A percentile compares a stretch with the other conserved stretches of the same genome.
Evolutionary conservation across 2,113 vertebrate species (phyloP).

Genomic region (Hydrolagus affinis): DNA sequence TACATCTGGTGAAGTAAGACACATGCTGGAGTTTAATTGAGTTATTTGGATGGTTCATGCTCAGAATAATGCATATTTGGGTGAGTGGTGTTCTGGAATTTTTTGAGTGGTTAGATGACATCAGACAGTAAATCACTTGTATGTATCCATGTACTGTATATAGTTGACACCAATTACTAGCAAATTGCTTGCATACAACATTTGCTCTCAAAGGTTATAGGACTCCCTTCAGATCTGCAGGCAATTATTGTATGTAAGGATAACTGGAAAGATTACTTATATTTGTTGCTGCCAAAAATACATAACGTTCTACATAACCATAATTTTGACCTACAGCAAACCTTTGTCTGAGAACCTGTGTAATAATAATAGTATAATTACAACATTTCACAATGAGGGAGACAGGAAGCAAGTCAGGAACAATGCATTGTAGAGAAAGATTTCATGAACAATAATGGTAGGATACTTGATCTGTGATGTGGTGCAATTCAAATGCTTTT

Average conservation of each 20-base stretch:
- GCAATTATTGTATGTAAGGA: slow-evolving; percentile 13
- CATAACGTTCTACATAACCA: neutral
- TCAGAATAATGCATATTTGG: neutral
- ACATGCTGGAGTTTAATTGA: neutral
- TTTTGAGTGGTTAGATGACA: neutral
- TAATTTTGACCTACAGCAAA: neutral
- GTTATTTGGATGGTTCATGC: neutral
- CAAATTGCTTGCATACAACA: slow-evolving; percentile 27
- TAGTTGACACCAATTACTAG: slow-evolving; percentile 26
- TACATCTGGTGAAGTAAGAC: neutral
- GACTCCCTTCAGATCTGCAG: slow-evolving; percentile 14
- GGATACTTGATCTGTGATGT: neutral
- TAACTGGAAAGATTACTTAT: neutral
- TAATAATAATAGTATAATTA: too few species aligned
- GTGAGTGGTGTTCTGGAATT: neutral
- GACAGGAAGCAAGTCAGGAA: neutral
- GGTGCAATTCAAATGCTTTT: neutral
- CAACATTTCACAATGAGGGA: neutral
- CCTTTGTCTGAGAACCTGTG: neutral
- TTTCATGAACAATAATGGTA: neutral
- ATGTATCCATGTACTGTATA: neutral
- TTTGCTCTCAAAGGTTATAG: neutral
- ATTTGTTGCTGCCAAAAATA: neutral
- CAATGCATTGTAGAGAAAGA: neutral
- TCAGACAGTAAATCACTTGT: neutral